Evolutionary conservation across 2,113 vertebrate species (phyloP).

Genomic region (Grallaria varia): DNA sequence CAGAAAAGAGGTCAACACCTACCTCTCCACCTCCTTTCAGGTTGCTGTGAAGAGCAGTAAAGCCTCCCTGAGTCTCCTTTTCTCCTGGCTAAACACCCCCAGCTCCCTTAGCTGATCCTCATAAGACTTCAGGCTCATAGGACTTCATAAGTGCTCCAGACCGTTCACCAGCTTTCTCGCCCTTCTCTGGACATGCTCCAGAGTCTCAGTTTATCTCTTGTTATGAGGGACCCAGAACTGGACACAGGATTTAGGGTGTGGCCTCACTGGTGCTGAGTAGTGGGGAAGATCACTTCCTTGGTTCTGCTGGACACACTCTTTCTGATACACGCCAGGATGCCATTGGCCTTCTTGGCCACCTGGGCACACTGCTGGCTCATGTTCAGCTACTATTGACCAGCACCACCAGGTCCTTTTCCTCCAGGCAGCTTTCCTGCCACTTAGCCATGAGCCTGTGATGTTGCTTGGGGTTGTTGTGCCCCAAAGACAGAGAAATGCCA

Average conservation of each 20-base stretch:
- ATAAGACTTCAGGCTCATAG: accelerated
- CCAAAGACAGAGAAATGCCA: background rate
- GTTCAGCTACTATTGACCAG: accelerated
- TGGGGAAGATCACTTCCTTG: background rate
- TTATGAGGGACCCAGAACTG: background rate
- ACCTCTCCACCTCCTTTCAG: background rate
- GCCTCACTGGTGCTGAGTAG: accelerated
- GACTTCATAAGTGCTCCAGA: background rate
- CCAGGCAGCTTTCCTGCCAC: background rate
- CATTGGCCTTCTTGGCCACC: background rate
- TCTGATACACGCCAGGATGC: background rate
- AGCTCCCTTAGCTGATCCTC: background rate
- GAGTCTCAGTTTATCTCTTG: background rate
- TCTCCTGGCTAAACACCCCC: background rate
- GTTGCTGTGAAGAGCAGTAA: background rate
- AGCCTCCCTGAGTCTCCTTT: background rate
- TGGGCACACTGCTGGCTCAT: background rate
- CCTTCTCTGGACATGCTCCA: background rate
- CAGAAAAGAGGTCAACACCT: background rate
- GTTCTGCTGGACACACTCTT: background rate
- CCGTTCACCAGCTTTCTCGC: background rate
- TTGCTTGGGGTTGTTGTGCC: background rate
- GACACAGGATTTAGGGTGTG: accelerated
- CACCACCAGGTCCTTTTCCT: background rate
- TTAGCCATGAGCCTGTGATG: background rate